Evolutionary conservation across 1,140 invertebrate genomes (phyloP).

Genomic region (Zaprionus kolodkinae): DNA sequence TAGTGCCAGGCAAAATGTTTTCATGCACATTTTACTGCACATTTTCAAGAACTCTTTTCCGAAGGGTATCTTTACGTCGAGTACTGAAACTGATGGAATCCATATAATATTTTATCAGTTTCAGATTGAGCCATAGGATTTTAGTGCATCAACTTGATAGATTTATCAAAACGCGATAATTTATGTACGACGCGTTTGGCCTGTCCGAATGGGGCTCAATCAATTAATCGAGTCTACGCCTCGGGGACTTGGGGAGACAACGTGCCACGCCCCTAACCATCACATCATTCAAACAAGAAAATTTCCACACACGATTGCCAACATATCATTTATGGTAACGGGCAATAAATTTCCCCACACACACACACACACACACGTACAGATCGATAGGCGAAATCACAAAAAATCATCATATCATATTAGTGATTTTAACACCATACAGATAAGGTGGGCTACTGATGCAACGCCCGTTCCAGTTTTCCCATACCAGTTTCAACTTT

Average conservation of each 20-base stretch:
- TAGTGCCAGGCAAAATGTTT: too few species aligned
- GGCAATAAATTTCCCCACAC: slow-evolving; percentile 2
- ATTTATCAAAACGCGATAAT: slow-evolving; percentile 5
- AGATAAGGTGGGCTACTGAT: background rate
- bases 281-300: background rate
- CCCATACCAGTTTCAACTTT: slow-evolving; percentile 8
- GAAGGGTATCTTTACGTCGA: too few species aligned
- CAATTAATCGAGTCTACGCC: slow-evolving; percentile 8
- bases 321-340: slow-evolving; percentile 9
- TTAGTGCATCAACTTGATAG: background rate
- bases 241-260: background rate
- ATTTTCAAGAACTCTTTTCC: too few species aligned
- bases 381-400: background rate
- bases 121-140: background rate
- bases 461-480: slow-evolving; percentile 20
- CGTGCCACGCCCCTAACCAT: slow-evolving; percentile 1
- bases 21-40: too few species aligned
- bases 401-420: slow-evolving; percentile 14
- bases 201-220: slow-evolving; percentile 17
- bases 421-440: slow-evolving; percentile 12
- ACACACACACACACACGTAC: background rate
- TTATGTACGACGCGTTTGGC: slow-evolving; percentile 7
- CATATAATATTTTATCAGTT: background rate
- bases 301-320: background rate
- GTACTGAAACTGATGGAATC: background rate